These are phyloP conservation scores for Xylocampa areola DNA, from an alignment of 2,888 invertebrate species.

Conservation along the genomic window DNA sequence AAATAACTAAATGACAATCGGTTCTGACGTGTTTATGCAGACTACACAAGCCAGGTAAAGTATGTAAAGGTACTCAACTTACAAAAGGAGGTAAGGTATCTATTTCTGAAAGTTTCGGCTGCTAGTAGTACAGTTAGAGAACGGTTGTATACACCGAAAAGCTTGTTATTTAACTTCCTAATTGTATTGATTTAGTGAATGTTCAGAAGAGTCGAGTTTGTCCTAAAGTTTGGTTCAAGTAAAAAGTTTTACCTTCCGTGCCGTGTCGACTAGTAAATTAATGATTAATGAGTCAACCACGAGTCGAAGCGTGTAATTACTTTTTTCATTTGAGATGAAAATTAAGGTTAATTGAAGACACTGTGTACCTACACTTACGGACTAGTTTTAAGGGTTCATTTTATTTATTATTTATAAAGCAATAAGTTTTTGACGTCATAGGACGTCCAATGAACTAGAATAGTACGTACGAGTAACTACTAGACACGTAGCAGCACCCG, in stretches of 20 bases:
- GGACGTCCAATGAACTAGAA: neutral
- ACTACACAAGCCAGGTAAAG: too few relatives aligned
- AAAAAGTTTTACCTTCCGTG: constrained; percentile 42
- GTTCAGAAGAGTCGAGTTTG: constrained; percentile 37
- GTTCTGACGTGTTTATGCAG: too few relatives aligned
- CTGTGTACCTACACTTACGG: neutral
- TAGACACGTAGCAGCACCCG: constrained; percentile 2
- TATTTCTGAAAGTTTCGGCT: constrained; percentile 14
- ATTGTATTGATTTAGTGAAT: constrained; percentile 51
- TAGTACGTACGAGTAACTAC: neutral
- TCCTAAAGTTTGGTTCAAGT: constrained; percentile 36
- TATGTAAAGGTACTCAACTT: constrained; percentile 3
- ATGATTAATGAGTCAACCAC: constrained; percentile 38
- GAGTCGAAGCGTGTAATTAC: constrained; percentile 21
- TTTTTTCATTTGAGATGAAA: constrained; percentile 18
- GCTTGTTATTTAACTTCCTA: constrained; percentile 52
- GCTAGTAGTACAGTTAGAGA: constrained; percentile 6
- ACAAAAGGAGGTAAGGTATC: constrained; percentile 2
- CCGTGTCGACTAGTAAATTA: constrained; percentile 27
- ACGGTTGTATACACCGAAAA: constrained; percentile 41
- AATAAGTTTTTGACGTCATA: too few relatives aligned
- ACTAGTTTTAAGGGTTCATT: too few relatives aligned
- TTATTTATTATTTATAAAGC: too few relatives aligned
- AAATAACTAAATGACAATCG: too few relatives aligned
- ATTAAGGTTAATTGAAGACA: neutral